These are phyloP conservation scores for Noctilio leporinus DNA, from an alignment of 2,113 vertebrate genomes.

Conservation along the genomic window DNA sequence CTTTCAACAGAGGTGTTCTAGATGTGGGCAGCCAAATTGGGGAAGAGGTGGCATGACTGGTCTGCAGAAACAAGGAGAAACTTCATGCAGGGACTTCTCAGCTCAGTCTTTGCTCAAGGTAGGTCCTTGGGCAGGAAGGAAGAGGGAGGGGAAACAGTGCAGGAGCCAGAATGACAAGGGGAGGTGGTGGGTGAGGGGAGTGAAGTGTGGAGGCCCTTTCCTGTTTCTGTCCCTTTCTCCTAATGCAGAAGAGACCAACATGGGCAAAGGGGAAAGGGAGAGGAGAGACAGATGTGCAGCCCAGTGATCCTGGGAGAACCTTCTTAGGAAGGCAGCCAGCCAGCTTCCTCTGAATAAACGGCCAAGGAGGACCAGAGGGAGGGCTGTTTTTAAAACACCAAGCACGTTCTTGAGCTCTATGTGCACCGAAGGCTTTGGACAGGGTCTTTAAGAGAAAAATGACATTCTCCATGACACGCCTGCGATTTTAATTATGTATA, in stretches of 20 bases:
- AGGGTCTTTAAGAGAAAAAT: conserved; percentile 66
- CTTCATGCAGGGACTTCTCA: not conserved
- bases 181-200: not conserved
- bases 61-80: not conserved
- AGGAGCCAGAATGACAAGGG: not conserved
- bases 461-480: conserved; percentile 57
- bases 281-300: not conserved
- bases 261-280: not conserved
- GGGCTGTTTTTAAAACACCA: conserved; percentile 54
- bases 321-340: conserved; percentile 36
- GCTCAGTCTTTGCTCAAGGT: not conserved
- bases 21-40: not conserved
- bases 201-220: not conserved
- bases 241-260: not conserved
- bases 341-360: conserved; percentile 42
- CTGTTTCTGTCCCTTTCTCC: not conserved
- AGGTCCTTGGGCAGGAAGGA: not conserved
- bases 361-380: conserved; percentile 46
- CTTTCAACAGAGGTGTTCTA: not conserved
- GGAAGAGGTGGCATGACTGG: not conserved
- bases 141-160: not conserved
- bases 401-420: conserved; percentile 47
- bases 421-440: conserved; percentile 44
- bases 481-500: conserved; percentile 64
- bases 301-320: not conserved